Conservation (phyloP, 2,113 vertebrate species). For the Stigmatopora nigra region DNA sequence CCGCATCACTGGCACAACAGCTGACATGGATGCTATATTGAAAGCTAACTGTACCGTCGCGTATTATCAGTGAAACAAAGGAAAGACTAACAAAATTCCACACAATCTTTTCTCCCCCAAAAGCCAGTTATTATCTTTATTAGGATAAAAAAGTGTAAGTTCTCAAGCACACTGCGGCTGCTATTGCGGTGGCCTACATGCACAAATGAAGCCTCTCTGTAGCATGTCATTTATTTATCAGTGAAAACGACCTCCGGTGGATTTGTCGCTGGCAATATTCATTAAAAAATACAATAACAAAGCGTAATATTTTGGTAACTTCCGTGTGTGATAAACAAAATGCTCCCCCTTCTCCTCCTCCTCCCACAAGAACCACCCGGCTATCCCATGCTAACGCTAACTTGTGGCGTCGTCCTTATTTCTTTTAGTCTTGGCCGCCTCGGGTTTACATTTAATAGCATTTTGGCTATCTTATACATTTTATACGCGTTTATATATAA, state of each 20-base stretch:
- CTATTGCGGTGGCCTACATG: not conserved
- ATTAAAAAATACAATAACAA: not conserved
- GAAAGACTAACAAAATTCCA: slow-evolving; percentile 4
- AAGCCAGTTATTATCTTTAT: not conserved
- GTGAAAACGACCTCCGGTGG: not conserved
- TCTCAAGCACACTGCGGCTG: no score
- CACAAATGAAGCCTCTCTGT: not conserved
- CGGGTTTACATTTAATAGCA: not conserved
- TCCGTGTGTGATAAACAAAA: not conserved
- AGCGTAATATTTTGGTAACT: not conserved
- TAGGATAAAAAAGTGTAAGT: no score
- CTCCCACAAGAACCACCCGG: not conserved
- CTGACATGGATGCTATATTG: slow-evolving; percentile 32
- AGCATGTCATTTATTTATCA: not conserved
- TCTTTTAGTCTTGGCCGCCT: slow-evolving; percentile 9
- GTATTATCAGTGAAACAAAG: slow-evolving; percentile 48
- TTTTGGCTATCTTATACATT: not conserved
- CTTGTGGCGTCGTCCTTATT: slow-evolving; percentile 66
- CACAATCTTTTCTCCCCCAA: not conserved
- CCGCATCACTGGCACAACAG: slow-evolving; percentile 18
- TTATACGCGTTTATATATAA: not conserved
- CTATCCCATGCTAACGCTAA: slow-evolving; percentile 24
- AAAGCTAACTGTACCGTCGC: slow-evolving; percentile 59
- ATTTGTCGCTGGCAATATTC: not conserved
- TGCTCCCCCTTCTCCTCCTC: no score